phyloP scores from a whole-genome alignment of 2,797 vertebrate species.

The Rhinogobio ventralis region DNA sequence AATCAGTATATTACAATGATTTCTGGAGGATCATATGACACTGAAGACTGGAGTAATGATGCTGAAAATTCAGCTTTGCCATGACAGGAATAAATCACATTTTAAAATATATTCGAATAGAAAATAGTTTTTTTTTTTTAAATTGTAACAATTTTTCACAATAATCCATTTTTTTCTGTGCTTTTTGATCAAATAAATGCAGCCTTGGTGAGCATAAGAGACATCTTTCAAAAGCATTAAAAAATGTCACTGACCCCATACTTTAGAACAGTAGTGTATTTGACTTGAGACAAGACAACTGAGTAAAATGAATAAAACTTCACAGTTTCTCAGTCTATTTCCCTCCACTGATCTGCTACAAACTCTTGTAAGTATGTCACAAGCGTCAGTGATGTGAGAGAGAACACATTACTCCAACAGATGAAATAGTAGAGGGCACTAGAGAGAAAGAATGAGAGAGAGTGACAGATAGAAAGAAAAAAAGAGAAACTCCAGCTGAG shows the following conservation, averaged over 20 bases:
- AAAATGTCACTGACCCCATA: not conserved
- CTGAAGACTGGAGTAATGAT: conserved; percentile 1
- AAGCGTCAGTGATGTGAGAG: conserved; percentile 3
- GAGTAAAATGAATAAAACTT: not conserved
- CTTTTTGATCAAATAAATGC: not conserved
- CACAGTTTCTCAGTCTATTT: not conserved
- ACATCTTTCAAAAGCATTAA: not conserved
- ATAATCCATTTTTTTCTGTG: not conserved
- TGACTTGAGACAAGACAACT: not conserved
- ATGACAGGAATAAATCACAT: not conserved
- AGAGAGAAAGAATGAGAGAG: conserved; percentile 12
- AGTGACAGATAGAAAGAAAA: not conserved
- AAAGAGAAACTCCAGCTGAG: conserved; percentile 16
- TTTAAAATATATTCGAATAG: not conserved
- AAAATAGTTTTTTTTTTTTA: not conserved
- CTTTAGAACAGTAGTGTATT: not conserved
- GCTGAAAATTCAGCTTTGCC: not conserved
- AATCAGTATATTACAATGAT: not conserved
- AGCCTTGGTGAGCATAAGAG: not conserved
- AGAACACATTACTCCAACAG: conserved; percentile 14
- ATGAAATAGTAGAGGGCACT: not conserved
- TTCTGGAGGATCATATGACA: not conserved
- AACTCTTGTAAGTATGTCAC: not conserved
- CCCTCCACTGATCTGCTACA: conserved; percentile 1
- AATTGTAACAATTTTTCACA: not conserved